Base-by-base conservation (phyloP, 2,113 vertebrate species). In the Tapirus terrestris region DNA sequence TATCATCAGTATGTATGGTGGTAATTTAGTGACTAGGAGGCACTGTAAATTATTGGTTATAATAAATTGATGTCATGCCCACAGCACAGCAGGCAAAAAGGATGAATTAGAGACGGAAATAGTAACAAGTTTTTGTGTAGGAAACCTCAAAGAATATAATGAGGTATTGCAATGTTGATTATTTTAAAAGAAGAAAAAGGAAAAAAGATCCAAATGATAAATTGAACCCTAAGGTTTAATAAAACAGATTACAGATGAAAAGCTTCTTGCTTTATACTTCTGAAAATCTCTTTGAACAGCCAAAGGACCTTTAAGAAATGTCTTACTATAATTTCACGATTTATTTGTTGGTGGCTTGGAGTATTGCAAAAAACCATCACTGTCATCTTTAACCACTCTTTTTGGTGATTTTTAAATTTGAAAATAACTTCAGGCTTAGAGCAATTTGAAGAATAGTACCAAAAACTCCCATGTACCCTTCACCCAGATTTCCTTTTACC, bases 61-160 rank as follows among this genome's bases (percentile, higher is more conserved):
- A 97, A 98, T 98, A 85, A 73, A 89, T 97, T 98, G 98, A 98
- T 97, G 98, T 95, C 98, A 97, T 98, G 93, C 98, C 98, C 97
- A 51, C 97, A 98, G 97, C 96, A 95, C 31, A 93, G 94, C 96
- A 96, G 96, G 97, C 95, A 91, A 97, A 98, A 98, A 97, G 97
- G 98, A 96, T 98, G 97, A 98, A 98, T 98, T 98, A 98, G 97
- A 98, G 98, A 97, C 97, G 97, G 97, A 95, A 99, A 99, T 99
- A 99, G 98, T 92, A 98, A 97, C 88, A 61, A 43, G 80, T 60
- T 97, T 97, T 97, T 97, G 97, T 98, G 95, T 96, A 96, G 98
- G 98, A 98, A 99, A 98, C 98, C 98, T 98, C 98, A 98, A 94
- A 98, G 97, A 95, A 53, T 96, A 98, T 98, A 98, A 98, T 98